Percentiles rank a stretch among this genome's conserved stretches.
These are phyloP conservation scores for Zenarchopterus dispar DNA, from an alignment of 2,797 vertebrate species.

Conservation along the genomic window DNA sequence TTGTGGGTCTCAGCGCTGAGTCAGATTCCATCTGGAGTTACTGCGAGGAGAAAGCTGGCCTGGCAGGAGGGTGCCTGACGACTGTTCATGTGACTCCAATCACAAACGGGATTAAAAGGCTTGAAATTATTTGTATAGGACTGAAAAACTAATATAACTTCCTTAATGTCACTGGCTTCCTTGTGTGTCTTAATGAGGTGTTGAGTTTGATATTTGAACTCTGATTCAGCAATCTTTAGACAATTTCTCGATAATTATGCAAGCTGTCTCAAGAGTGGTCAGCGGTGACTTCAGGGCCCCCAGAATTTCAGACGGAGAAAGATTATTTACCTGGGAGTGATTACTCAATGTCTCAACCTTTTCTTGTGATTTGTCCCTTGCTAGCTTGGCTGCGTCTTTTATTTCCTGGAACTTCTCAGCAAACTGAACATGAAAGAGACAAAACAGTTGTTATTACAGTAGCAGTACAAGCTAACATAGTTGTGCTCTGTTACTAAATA, in stretches of 20 bases:
- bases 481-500: background rate
- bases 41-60: conserved; percentile 24
- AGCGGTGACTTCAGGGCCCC: conserved; percentile 4
- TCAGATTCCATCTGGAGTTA: conserved; percentile 45
- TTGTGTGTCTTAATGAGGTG: conserved; percentile 2
- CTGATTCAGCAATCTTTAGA: background rate
- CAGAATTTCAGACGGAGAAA: conserved; percentile 22
- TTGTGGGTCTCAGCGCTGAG: conserved; percentile 32
- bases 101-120: background rate
- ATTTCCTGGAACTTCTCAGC: conserved; percentile 98
- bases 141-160: background rate
- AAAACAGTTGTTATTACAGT: conserved; percentile 20
- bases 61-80: conserved; percentile 5
- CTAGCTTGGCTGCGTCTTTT: conserved; percentile 92
- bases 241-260: background rate
- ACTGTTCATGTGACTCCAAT: conserved; percentile 9
- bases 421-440: conserved; percentile 82
- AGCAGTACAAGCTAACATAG: conserved; percentile 3
- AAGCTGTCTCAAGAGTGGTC: conserved; percentile 1
- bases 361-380: conserved; percentile 94
- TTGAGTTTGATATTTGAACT: conserved; percentile 26
- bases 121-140: no score
- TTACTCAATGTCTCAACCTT: conserved; percentile 91
- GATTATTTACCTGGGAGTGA: conserved; percentile 89
- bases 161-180: background rate